phyloP scores from a whole-genome alignment of 2,797 vertebrate genomes.

The Xiphorhynchus erythropygius region DNA sequence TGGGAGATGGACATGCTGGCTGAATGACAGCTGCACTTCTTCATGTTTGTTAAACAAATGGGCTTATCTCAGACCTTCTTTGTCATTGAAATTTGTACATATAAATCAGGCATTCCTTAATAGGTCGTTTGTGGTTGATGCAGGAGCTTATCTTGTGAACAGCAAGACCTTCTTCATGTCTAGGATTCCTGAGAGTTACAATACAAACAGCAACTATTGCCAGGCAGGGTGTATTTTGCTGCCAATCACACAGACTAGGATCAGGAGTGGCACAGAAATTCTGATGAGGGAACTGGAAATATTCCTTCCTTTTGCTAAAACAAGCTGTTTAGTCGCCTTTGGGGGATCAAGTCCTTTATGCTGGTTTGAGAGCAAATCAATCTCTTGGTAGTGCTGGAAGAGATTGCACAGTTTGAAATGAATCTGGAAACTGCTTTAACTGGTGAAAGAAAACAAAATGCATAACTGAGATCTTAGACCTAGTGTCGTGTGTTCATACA shows the following conservation, averaged over 20 bases:
- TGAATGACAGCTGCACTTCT: not conserved
- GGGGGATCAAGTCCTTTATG: not conserved
- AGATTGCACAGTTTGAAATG: not conserved
- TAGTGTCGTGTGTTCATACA: not conserved
- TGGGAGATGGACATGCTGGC: accelerated
- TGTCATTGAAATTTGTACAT: not conserved
- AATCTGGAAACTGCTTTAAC: not conserved
- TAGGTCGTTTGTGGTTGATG: not conserved
- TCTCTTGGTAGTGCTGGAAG: not conserved
- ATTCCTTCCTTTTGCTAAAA: not conserved
- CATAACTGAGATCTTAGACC: not conserved
- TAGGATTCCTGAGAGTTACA: not conserved
- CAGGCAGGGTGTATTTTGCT: not conserved
- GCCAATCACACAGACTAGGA: not conserved
- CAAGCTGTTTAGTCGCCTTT: not conserved
- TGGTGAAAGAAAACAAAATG: not conserved
- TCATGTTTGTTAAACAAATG: not conserved
- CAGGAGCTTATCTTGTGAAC: not conserved
- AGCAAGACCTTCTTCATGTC: not conserved
- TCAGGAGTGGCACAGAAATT: not conserved
- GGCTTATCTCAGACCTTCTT: not conserved
- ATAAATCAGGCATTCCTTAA: not conserved
- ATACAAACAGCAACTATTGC: not conserved
- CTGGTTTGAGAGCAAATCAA: not conserved
- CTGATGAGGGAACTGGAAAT: not conserved